Conservation (phyloP, 2,888 invertebrate species). For the Aproaerema taeniolella region DNA sequence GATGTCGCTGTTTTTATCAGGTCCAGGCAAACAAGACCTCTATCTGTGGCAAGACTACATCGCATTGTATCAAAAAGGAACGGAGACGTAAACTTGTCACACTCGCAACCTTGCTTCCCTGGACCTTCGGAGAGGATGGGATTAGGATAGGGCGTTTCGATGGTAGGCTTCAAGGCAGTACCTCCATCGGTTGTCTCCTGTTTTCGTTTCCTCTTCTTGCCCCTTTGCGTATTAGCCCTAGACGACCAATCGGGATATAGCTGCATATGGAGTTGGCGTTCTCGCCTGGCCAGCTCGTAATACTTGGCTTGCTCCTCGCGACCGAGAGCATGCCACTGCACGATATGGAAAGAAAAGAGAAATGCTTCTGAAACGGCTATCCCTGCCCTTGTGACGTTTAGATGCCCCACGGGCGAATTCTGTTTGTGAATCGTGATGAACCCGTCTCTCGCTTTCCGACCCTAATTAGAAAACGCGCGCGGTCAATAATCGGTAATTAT, state of each 20-base stretch:
- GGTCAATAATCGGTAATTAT: too few species aligned
- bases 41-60: constrained; percentile 2
- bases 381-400: constrained; percentile 2
- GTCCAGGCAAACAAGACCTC: constrained; percentile 6
- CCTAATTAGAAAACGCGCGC: too few species aligned
- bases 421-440: too few species aligned
- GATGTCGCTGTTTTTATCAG: not conserved
- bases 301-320: constrained; percentile 99
- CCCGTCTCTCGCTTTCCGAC: too few species aligned
- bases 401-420: too few species aligned
- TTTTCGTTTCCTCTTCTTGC: constrained; percentile 99
- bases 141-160: constrained; percentile 22
- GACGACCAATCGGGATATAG: constrained; percentile 99
- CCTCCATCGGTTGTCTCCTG: constrained; percentile 98
- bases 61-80: not conserved
- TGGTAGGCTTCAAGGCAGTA: constrained; percentile 80
- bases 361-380: constrained; percentile 30
- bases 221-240: constrained; percentile 99
- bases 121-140: constrained; percentile 8
- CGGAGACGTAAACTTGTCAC: constrained; percentile 6
- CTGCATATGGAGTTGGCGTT: constrained; percentile 99
- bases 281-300: constrained; percentile 99
- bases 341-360: constrained; percentile 77
- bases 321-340: constrained; percentile 99
- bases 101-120: constrained; percentile 2